A percentile compares a stretch with the other conserved stretches of the same genome.
Conservation (phyloP, 2,888 invertebrate species). For the Melanostoma scalare region DNA sequence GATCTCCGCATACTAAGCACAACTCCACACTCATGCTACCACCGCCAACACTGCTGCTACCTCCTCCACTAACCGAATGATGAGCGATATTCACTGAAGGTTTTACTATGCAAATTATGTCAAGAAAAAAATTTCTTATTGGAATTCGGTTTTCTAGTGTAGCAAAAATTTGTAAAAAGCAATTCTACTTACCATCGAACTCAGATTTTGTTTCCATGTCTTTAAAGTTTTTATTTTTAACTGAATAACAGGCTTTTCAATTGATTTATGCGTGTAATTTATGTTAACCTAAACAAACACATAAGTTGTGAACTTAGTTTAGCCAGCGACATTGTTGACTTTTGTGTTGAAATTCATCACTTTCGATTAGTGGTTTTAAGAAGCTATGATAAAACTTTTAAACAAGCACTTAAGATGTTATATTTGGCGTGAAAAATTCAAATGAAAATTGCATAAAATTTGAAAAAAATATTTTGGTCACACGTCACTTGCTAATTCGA, state of each 20-base stretch:
- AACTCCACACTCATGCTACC: slow-evolving; percentile 85
- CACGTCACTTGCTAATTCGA: slow-evolving; percentile 70
- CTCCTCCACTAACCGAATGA: slow-evolving; percentile 47
- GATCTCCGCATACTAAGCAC: slow-evolving; percentile 97
- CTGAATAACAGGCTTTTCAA: neutral
- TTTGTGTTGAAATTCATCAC: neutral
- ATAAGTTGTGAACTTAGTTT: slow-evolving; percentile 42
- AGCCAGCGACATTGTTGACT: slow-evolving; percentile 30
- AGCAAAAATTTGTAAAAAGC: neutral
- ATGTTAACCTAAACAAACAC: slow-evolving; percentile 72
- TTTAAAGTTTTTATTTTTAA: slow-evolving; percentile 18
- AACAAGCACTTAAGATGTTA: slow-evolving; percentile 20
- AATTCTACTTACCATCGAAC: slow-evolving; percentile 54
- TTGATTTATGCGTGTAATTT: slow-evolving; percentile 43
- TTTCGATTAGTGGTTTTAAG: neutral
- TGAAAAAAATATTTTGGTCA: slow-evolving; percentile 56
- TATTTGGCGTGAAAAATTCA: slow-evolving; percentile 43
- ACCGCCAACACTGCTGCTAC: slow-evolving; percentile 48
- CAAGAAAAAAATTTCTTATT: slow-evolving; percentile 34
- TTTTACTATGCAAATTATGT: slow-evolving; percentile 48
- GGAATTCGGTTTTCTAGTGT: slow-evolving; percentile 10
- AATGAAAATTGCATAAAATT: slow-evolving; percentile 59
- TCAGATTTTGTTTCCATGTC: slow-evolving; percentile 63
- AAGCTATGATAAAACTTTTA: neutral
- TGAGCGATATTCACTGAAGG: slow-evolving; percentile 62